phyloP scores from a whole-genome alignment of 2,797 vertebrate species.

The Hapalemur alaotrensis region DNA sequence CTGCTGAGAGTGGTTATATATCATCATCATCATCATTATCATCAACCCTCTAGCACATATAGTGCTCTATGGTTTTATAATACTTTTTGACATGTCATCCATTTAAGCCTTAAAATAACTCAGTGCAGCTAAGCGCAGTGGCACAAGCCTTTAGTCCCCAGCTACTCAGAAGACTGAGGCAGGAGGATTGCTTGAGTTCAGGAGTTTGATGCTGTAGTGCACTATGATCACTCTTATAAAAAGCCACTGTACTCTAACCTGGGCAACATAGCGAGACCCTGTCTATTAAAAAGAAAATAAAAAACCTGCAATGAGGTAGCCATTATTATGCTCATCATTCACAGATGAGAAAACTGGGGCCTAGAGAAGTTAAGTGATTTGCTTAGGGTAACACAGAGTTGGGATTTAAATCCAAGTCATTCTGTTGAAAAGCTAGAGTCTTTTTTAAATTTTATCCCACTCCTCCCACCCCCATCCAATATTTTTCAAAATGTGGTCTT shows the following conservation, averaged over 20 bases:
- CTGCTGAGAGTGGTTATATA: neutral
- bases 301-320: neutral
- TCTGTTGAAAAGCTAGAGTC: neutral
- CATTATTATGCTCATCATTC: neutral
- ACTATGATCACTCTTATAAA: neutral
- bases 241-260: neutral
- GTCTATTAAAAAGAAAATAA: neutral
- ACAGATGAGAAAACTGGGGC: neutral
- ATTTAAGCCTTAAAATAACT: neutral
- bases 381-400: neutral
- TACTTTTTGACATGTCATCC: neutral
- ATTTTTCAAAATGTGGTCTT: slow-evolving; percentile 21
- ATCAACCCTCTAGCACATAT: neutral
- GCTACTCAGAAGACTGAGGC: neutral
- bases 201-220: neutral
- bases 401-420: neutral
- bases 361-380: neutral
- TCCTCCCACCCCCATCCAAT: no score
- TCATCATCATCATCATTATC: neutral
- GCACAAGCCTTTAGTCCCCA: neutral
- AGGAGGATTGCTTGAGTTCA: neutral
- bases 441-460: neutral
- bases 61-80: neutral
- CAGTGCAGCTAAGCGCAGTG: neutral
- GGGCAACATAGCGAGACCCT: neutral